Evolutionary conservation across 2,888 invertebrate species (phyloP).

Genomic region (Nasonia oneida): DNA sequence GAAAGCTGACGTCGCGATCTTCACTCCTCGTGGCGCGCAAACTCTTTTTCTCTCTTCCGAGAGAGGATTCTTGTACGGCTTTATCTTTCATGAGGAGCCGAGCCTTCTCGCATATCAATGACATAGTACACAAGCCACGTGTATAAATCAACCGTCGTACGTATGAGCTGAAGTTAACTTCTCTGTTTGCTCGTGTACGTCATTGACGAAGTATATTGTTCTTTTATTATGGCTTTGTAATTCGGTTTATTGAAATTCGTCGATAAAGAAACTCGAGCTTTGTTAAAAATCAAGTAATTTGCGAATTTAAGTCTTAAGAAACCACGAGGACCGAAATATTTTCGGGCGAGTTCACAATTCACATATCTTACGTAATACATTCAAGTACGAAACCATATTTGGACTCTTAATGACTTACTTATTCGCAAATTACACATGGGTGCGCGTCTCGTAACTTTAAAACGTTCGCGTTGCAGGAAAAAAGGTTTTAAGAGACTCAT

Average conservation of each 20-base stretch:
- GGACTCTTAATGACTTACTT: not conserved
- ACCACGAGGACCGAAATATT: not conserved
- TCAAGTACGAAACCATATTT: conserved; percentile 18
- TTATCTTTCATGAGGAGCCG: conserved; percentile 22
- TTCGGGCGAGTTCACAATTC: not conserved
- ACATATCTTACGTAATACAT: not conserved
- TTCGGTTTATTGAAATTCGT: no score
- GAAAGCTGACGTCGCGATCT: conserved; percentile 41
- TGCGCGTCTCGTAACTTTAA: not conserved
- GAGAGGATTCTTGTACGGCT: conserved; percentile 14
- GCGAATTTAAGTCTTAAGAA: conserved; percentile 11
- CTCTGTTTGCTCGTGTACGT: no score
- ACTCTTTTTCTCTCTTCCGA: conserved; percentile 27
- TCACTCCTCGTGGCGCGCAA: not conserved
- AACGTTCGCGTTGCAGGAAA: not conserved
- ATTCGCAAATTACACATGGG: not conserved
- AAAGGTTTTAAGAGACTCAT: conserved; percentile 11
- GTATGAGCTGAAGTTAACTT: conserved; percentile 19
- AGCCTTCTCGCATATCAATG: conserved; percentile 33
- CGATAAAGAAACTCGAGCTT: no score
- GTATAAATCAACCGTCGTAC: not conserved
- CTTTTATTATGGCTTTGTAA: no score
- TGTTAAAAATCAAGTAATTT: not conserved
- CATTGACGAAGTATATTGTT: no score
- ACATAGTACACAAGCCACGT: not conserved